Base-by-base conservation (phyloP, 2,113 vertebrate species). In the Nanorana parkeri region DNA sequence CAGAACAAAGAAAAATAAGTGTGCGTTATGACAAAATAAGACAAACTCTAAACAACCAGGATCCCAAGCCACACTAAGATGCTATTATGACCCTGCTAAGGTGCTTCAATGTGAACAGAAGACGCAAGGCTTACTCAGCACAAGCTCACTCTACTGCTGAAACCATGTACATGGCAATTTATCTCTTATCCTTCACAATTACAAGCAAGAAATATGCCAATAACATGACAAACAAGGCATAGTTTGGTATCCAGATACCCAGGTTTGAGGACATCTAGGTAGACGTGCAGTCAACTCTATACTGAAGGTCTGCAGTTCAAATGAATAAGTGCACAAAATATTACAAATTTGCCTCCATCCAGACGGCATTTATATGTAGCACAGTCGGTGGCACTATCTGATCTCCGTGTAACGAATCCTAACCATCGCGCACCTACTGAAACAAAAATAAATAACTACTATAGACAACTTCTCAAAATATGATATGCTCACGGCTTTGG, bases 71-170 rank as follows among this genome's bases (percentile, higher is more conserved):
- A 41, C 3, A 47, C 41, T 47, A 47, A 1, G 41, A 36, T 69
- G 68, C 17, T 26, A 23, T 41, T 52, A 71, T 23, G 41, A 71
- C 68, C 68, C 47, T 54, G 47, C 51, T 47, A 72, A 72, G 69
- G 29, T n/a, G 26, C 51, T 36, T 16, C 21, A 60, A 74, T 32
- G 55, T 74, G 29, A 36, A 36, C 29, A 60, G n/a, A 41, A n/a
- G 72, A 74, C 32, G 21, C 19, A 19, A 19, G 11, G 26, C n/a
- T 55, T 28, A 5, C 3, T 29, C 8, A 32, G 32, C 5, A 36
- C 32, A 6, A 36, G 32, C 36, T 47, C 23, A 3, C 0, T 32
- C 1, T 56, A 56, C 11, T 56, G 71, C 20, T 21, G 20, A 29
- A 3, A 28, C 17, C 5, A 21, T 21, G 67, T 11, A 7, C 10